Evolutionary conservation across 2,888 invertebrate species (phyloP), one percentile per base, ranked within the genome.

Genomic region (Archips xylosteana): DNA sequence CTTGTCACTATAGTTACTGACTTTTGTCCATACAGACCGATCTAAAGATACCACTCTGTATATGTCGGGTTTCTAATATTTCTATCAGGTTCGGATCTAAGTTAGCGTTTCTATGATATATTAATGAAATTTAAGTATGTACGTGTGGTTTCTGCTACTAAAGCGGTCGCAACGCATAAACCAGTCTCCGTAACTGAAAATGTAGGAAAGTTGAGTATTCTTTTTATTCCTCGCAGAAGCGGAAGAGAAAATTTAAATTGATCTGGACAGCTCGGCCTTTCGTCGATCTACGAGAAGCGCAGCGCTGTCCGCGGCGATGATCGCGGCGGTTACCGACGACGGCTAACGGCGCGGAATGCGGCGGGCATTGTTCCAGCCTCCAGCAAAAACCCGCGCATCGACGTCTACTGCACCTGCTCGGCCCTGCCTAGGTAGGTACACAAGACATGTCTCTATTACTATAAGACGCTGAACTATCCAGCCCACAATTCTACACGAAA

Each of bases 271-370:
- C 78, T 78, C 75, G 65, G 71, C 57, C 10, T 57, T 10, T 47
- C 67, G 77, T 77, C 47, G 47, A 63, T 32, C 12, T 32, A 57
- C 32, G 51, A 60, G 51, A 32, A 70, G 66, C 61, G 15, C 34
- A 70, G 66, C 61, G 15, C 34, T 76, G 75, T 75, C 75, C 75
- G 76, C 39, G 54, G 73, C 81, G 86, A 85, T 86, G 84, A 87
- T 87, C 81, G 89, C 84, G 77, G 79, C 87, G 86, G 90, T 89
- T 87, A 89, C 86, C 80, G 81, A 81, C 84, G 86, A 78, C 83
- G 84, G 82, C 80, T 92, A 92, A 92, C 93, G 92, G 92, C 91
- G 90, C 80, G 92, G 93, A 91, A 92, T 92, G 93, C 83, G 84
- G 77, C 85, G 87, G 87, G 88, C 90, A 92, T 92, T 92, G 92